Conservation (phyloP, 92 coral and sea anemone genomes). For the Zoanthus solanderi region DNA sequence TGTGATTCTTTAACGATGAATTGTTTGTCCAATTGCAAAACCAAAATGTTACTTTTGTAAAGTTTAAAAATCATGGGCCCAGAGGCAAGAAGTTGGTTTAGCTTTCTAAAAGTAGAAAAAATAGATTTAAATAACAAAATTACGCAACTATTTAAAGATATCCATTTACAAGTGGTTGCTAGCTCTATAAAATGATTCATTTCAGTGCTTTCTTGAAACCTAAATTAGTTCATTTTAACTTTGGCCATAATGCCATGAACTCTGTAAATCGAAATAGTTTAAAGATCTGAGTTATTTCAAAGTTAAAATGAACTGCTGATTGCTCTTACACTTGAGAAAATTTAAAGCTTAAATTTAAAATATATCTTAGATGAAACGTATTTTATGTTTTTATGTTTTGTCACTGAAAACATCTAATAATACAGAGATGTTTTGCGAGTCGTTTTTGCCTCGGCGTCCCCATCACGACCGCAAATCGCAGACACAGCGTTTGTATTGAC, state of each 20-base stretch:
- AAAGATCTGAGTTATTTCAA: too few relatives aligned
- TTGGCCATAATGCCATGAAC: background rate
- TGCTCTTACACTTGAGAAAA: too few relatives aligned
- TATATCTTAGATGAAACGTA: too few relatives aligned
- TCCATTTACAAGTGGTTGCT: background rate
- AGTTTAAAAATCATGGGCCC: too few relatives aligned
- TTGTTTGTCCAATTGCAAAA: too few relatives aligned
- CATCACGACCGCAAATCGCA: background rate
- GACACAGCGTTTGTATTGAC: background rate
- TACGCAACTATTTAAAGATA: background rate
- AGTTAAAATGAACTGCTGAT: too few relatives aligned
- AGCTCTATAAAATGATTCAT: background rate
- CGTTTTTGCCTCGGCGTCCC: background rate
- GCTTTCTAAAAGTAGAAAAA: too few relatives aligned
- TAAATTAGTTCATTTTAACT: background rate
- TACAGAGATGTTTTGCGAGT: background rate
- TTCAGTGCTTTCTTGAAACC: background rate
- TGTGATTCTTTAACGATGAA: background rate
- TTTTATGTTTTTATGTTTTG: background rate
- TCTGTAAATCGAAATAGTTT: too few relatives aligned
- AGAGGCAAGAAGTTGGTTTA: too few relatives aligned
- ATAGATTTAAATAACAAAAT: too few relatives aligned
- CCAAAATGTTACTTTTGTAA: too few relatives aligned
- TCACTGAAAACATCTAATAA: background rate
- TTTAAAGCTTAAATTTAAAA: too few relatives aligned